A percentile compares a stretch with the other conserved stretches of the same genome.
These are phyloP conservation scores for Nebria ingens DNA, from an alignment of 1,140 invertebrate genomes.

Conservation along the genomic window DNA sequence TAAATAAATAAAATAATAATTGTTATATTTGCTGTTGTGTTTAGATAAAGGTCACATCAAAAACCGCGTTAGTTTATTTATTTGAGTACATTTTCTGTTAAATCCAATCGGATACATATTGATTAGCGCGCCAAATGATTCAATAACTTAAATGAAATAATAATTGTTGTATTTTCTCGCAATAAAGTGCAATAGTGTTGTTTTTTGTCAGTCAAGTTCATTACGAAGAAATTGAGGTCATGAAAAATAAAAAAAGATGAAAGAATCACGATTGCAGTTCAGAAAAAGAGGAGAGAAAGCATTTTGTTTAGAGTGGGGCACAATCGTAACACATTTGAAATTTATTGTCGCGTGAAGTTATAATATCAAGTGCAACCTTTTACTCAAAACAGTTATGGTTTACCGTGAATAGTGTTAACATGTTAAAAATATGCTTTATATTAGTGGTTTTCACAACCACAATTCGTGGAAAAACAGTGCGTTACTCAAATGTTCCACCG, in stretches of 20 bases:
- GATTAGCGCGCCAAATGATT: no score
- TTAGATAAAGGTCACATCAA: neutral
- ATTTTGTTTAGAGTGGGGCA: neutral
- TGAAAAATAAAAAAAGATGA: conserved; percentile 4
- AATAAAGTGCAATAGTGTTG: no score
- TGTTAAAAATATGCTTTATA: neutral
- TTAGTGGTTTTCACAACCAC: neutral
- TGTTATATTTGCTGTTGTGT: no score
- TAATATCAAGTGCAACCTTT: neutral
- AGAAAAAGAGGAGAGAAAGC: conserved; percentile 9
- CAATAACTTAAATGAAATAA: no score
- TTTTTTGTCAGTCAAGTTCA: neutral
- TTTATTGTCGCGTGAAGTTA: conserved; percentile 5
- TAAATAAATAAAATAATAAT: no score
- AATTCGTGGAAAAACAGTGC: neutral
- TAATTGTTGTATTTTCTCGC: no score
- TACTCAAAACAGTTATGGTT: neutral
- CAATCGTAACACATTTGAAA: neutral
- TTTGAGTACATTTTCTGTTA: no score
- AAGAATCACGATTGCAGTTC: neutral
- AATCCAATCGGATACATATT: no score
- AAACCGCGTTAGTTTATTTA: no score
- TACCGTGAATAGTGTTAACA: neutral
- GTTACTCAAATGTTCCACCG: neutral
- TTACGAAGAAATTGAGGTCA: neutral